Conservation (phyloP, 2,888 invertebrate genomes). For the Ptychoptera albimana region DNA sequence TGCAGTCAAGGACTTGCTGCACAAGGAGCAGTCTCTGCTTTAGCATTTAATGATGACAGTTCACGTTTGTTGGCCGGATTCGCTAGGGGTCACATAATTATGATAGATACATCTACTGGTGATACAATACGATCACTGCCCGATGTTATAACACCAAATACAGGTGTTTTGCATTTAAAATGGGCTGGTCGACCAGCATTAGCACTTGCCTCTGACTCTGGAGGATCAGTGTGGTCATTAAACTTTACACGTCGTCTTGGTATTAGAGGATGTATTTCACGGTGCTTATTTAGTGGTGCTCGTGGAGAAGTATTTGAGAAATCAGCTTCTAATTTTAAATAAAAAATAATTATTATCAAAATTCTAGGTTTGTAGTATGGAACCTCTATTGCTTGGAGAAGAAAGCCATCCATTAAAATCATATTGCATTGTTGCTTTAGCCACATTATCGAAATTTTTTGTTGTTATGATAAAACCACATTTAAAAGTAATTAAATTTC, state of each 20-base stretch:
- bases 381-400: slow-evolving; percentile 39
- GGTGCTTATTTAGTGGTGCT: slow-evolving; percentile 92
- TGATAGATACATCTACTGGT: slow-evolving; percentile 74
- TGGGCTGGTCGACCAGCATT: slow-evolving; percentile 53
- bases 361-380: slow-evolving; percentile 37
- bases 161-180: slow-evolving; percentile 57
- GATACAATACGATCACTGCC: slow-evolving; percentile 56
- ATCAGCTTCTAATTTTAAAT: too few relatives aligned
- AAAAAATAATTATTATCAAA: slow-evolving; percentile 29
- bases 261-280: slow-evolving; percentile 73
- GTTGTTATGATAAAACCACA: slow-evolving; percentile 64
- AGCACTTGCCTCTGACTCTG: slow-evolving; percentile 75
- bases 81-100: slow-evolving; percentile 70
- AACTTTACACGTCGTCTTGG: slow-evolving; percentile 79
- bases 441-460: slow-evolving; percentile 71
- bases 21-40: slow-evolving; percentile 63
- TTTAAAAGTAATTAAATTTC: slow-evolving; percentile 61
- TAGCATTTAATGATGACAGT: slow-evolving; percentile 77
- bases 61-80: slow-evolving; percentile 65
- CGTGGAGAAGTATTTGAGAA: slow-evolving; percentile 89
- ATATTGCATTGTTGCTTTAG: slow-evolving; percentile 75
- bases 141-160: slow-evolving; percentile 71
- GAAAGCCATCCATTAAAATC: slow-evolving; percentile 50
- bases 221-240: slow-evolving; percentile 90
- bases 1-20: slow-evolving; percentile 48